These are phyloP conservation scores for Chaetodon trifasciatus DNA, from an alignment of 2,797 vertebrate species.

Conservation along the genomic window DNA sequence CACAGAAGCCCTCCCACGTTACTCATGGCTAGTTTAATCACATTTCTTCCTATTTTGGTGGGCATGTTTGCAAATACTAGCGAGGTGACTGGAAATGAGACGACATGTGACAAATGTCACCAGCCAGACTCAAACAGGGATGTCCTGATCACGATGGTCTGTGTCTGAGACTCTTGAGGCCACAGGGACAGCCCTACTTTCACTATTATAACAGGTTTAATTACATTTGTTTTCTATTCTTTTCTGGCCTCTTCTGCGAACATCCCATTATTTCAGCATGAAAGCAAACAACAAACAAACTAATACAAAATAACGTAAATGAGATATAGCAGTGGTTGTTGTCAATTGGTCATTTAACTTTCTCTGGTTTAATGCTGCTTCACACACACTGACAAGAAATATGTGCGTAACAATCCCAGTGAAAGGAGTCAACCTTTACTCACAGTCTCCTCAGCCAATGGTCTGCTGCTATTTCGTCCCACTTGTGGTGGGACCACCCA, in stretches of 20 bases:
- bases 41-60: background rate
- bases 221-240: background rate
- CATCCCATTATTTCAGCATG: background rate
- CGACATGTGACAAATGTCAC: background rate
- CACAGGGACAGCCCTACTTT: too few species aligned
- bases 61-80: background rate
- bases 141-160: background rate
- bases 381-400: too few species aligned
- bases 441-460: too few species aligned
- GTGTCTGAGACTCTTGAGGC: too few species aligned
- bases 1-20: background rate
- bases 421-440: too few species aligned
- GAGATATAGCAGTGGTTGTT: too few species aligned
- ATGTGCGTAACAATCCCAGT: too few species aligned
- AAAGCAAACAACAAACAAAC: background rate
- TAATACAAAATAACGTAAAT: too few species aligned
- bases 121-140: background rate
- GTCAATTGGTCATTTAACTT: too few species aligned
- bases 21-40: background rate
- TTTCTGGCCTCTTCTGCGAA: background rate
- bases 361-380: too few species aligned
- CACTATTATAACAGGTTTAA: too few species aligned
- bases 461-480: too few species aligned
- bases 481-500: background rate
- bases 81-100: background rate